phyloP scores from a whole-genome alignment of 2,888 invertebrate genomes.

The Hybos culiciformis region DNA sequence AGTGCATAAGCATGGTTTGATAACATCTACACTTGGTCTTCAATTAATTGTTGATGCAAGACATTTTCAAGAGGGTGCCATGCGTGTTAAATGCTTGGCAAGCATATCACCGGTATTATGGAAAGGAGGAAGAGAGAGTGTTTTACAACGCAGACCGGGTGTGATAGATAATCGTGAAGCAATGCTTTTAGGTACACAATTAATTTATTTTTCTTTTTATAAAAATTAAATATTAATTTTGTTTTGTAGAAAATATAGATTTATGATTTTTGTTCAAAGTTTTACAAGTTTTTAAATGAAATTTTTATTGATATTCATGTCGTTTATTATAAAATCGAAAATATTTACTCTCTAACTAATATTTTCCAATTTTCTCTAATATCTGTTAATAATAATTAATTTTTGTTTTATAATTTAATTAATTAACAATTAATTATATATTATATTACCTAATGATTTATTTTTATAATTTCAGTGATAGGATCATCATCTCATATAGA shows the following conservation, averaged over 20 bases:
- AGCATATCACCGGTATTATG: slow-evolving; percentile 45
- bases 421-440: not conserved
- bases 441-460: not conserved
- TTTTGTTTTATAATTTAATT: no score
- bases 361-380: no score
- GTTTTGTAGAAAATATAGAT: not conserved
- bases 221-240: not conserved
- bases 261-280: not conserved
- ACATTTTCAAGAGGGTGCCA: slow-evolving; percentile 45
- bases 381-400: no score
- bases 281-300: not conserved
- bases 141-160: slow-evolving; percentile 41
- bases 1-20: slow-evolving; percentile 43
- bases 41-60: slow-evolving; percentile 40
- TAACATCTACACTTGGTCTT: slow-evolving; percentile 44
- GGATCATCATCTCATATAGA: slow-evolving; percentile 14
- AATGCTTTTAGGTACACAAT: slow-evolving; percentile 42
- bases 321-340: not conserved
- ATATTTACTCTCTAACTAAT: no score
- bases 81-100: slow-evolving; percentile 48
- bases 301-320: not conserved
- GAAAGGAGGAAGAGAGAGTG: slow-evolving; percentile 45
- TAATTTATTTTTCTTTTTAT: not conserved
- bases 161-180: slow-evolving; percentile 48
- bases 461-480: slow-evolving; percentile 14